Evolutionary conservation across 1,140 invertebrate genomes (phyloP), one percentile per base, ranked within the genome.

Genomic region (Condylostylus longicornis): DNA sequence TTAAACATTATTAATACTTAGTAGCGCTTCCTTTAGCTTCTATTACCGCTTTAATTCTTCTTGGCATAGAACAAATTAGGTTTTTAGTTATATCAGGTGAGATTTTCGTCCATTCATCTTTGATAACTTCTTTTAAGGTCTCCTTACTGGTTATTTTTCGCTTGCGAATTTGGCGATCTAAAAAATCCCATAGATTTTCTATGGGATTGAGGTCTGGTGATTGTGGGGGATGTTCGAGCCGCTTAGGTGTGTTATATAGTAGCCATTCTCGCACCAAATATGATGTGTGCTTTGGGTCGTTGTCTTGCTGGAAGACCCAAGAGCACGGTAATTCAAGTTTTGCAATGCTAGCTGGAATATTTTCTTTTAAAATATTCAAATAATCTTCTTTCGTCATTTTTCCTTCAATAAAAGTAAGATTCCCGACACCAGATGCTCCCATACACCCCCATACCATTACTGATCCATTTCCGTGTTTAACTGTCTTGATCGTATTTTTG

Each of bases 361-460:
- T 39, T 18, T 43, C 18, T 45, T 42, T 40, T 18, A 48, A 28
- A 8, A 56, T 37, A 25, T 45, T 33, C 21, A 42, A 41, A 32
- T 47, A 47, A 14, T 33, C 12, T 14, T 17, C 4, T 19, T 32
- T 33, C 29, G 45, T 30, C 43, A 47, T 45, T n/a, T 22, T 45
- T 12, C 40, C 38, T 38, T 49, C 38, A 22, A 59, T 42, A 32
- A 45, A 38, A 7, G 37, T 30, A 14, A 61, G 14, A 32, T 41
- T 37, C 10, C 51, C 50, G 2, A 55, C 45, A 19, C 48, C 52
- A 30, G 21, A 21, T 2, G 37, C 31, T 12, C 40, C 31, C 35
- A 62, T 49, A 31, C 42, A 50, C 12, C 49, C 60, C 54, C 56
- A 62, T n/a, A 57, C 47, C 52, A 62, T 57, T 5, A 55, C 36